A percentile compares a stretch with the other conserved stretches of the same genome.
Evolutionary conservation across 92 coral and sea anemone genomes (phyloP).

Genomic region (Epizoanthus stellaris): DNA sequence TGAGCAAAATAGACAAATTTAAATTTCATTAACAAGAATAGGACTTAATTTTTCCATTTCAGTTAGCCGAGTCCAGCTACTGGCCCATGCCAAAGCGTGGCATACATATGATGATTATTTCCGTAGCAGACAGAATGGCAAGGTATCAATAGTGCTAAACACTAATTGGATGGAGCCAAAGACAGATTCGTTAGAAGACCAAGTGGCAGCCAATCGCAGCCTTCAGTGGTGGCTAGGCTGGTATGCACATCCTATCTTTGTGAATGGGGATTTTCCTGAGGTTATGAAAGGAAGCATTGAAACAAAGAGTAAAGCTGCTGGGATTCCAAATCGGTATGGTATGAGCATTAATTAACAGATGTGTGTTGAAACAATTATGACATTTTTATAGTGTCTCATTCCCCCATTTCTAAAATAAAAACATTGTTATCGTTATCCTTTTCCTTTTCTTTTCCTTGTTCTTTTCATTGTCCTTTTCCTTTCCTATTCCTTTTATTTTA

Average conservation of each 20-base stretch:
- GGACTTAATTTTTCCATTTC: not conserved
- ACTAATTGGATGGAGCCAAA: constrained; percentile 47
- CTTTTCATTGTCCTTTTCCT: too few relatives aligned
- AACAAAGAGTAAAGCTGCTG: constrained; percentile 22
- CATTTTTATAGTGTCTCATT: too few relatives aligned
- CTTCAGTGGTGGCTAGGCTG: constrained; percentile 49
- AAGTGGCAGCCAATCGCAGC: constrained; percentile 48
- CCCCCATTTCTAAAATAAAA: too few relatives aligned
- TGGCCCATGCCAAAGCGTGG: constrained; percentile 60
- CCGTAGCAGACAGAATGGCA: constrained; percentile 40
- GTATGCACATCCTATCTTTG: constrained; percentile 57
- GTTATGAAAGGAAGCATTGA: constrained; percentile 41
- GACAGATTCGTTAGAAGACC: constrained; percentile 9
- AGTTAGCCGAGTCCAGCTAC: constrained; percentile 38
- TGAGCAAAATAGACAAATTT: too few relatives aligned
- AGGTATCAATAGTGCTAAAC: constrained; percentile 48
- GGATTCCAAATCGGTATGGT: constrained; percentile 45
- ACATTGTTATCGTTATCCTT: too few relatives aligned
- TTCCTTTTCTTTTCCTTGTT: too few relatives aligned
- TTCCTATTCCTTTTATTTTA: too few relatives aligned
- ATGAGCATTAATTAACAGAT: not conserved
- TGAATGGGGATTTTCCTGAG: constrained; percentile 53
- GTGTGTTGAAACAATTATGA: too few relatives aligned
- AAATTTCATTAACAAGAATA: too few relatives aligned
- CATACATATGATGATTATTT: constrained; percentile 41